Evolutionary conservation across 2,113 vertebrate species (phyloP).

Genomic region (Megatriorchis doriae): DNA sequence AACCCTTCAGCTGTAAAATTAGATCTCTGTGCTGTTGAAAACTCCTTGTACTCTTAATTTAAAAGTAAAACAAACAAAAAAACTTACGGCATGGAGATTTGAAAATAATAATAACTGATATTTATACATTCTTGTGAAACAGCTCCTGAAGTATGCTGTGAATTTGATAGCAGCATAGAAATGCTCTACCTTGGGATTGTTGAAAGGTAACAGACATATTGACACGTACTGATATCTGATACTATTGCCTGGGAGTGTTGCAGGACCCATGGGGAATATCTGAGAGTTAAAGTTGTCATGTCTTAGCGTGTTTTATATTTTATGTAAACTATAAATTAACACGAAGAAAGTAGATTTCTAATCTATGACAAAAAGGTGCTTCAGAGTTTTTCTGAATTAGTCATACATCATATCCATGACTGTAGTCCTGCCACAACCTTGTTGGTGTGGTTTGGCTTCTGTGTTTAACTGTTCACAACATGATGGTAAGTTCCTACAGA

Average conservation of each 20-base stretch:
- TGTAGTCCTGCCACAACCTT: neutral
- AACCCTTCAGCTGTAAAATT: constrained; percentile 50
- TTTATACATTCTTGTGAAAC: neutral
- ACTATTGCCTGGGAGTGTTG: neutral
- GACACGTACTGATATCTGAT: neutral
- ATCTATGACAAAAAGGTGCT: neutral
- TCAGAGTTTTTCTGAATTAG: neutral
- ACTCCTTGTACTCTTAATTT: neutral
- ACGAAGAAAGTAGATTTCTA: neutral
- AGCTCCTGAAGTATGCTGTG: neutral
- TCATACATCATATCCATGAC: neutral
- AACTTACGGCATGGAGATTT: neutral
- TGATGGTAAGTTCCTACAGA: neutral
- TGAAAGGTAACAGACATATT: neutral
- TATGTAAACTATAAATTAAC: neutral
- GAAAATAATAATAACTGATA: neutral
- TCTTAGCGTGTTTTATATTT: neutral
- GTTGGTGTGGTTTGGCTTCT: neutral
- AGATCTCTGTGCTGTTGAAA: neutral
- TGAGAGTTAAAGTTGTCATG: neutral
- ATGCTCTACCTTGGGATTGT: neutral
- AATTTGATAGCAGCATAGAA: neutral
- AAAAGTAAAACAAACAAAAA: neutral
- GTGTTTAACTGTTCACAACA: neutral
- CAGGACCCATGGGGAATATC: neutral